Percentiles rank a stretch among this genome's conserved stretches.
Conservation (phyloP, 2,113 vertebrate species). For the Zosterops lateralis region DNA sequence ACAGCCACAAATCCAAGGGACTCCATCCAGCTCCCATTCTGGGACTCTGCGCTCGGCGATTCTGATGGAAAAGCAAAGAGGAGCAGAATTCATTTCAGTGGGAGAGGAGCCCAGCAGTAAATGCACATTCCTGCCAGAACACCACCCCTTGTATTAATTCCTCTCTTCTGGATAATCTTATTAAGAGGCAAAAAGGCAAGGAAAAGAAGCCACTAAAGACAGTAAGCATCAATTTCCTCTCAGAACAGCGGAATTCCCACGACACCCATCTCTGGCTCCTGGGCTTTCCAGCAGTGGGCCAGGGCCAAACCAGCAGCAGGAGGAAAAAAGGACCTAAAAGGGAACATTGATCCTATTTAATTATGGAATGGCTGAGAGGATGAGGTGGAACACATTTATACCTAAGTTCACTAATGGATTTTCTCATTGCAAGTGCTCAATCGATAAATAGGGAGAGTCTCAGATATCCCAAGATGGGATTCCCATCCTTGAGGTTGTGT, state of each 20-base stretch:
- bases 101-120: not conserved
- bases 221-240: not conserved
- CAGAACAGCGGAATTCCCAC: not conserved
- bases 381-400: not conserved
- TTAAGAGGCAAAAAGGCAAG: not conserved
- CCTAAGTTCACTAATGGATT: not conserved
- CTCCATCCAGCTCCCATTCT: not conserved
- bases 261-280: not conserved
- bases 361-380: not conserved
- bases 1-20: not conserved
- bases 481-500: not conserved
- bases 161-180: not conserved
- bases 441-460: accelerated
- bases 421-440: not conserved
- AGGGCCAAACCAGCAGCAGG: not conserved
- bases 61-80: not conserved
- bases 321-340: not conserved
- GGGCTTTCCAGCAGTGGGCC: not conserved
- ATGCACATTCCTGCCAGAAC: not conserved
- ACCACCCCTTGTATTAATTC: not conserved
- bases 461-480: accelerated
- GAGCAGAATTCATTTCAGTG: not conserved
- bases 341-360: not conserved
- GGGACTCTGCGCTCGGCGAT: not conserved
- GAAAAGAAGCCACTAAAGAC: not conserved